These are phyloP conservation scores for Podarcis siculus DNA, from an alignment of 2,797 vertebrate genomes.

Conservation along the genomic window DNA sequence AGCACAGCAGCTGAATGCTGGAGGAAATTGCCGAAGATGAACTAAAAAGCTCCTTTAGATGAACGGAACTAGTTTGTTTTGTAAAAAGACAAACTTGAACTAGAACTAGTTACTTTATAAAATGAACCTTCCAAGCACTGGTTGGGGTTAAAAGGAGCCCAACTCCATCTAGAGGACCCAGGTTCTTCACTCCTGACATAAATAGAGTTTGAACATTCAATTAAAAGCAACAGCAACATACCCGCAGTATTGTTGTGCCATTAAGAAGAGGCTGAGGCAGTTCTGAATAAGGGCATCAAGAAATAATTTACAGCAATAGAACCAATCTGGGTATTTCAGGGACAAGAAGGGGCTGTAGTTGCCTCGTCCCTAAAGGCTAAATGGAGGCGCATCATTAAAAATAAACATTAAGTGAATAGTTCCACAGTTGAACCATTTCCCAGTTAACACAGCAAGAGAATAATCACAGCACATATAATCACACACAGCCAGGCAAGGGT, in stretches of 20 bases:
- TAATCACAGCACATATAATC: conserved; percentile 7
- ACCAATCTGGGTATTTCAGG: conserved; percentile 26
- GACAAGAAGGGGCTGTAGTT: conserved; percentile 6
- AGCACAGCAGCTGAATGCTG: too few species aligned
- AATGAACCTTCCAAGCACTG: too few species aligned
- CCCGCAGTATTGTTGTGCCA: background rate
- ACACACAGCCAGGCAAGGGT: background rate
- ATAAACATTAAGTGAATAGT: conserved; percentile 38
- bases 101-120: too few species aligned
- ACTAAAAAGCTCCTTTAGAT: too few species aligned
- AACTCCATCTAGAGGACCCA: background rate
- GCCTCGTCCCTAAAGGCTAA: conserved; percentile 17
- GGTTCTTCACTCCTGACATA: too few species aligned
- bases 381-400: conserved; percentile 27
- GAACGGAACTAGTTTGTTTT: too few species aligned
- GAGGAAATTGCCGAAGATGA: too few species aligned
- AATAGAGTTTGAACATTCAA: too few species aligned
- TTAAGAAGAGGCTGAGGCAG: background rate
- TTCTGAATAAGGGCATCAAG: background rate
- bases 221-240: too few species aligned
- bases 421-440: conserved; percentile 32
- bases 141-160: too few species aligned
- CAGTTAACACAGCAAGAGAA: conserved; percentile 39
- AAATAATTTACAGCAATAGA: conserved; percentile 20
- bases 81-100: too few species aligned